These are phyloP conservation scores for Arion vulgaris DNA, from an alignment of 1,140 invertebrate species.

Conservation along the genomic window DNA sequence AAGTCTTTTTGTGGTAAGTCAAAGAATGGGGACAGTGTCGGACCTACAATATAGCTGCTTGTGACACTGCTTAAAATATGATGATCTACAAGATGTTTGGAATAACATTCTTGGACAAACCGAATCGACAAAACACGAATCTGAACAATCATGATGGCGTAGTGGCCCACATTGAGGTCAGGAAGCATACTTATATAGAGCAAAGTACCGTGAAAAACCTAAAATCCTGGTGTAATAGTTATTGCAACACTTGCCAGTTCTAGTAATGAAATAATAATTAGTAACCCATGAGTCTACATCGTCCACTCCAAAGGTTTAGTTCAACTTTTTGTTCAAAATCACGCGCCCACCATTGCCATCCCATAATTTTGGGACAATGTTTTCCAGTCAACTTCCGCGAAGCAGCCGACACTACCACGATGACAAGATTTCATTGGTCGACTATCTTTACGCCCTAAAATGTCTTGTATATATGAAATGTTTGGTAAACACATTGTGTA, in stretches of 20 bases:
- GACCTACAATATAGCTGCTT: not conserved
- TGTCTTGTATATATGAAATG: too few relatives aligned
- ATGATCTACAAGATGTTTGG: not conserved
- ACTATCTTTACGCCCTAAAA: too few relatives aligned
- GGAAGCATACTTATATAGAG: not conserved
- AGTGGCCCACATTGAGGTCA: conserved; percentile 39
- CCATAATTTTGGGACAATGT: conserved; percentile 71
- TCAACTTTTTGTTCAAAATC: conserved; percentile 79
- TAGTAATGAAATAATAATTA: conserved; percentile 8
- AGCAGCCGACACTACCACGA: not conserved
- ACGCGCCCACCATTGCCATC: conserved; percentile 81
- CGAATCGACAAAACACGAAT: not conserved
- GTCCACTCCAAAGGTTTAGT: conserved; percentile 26
- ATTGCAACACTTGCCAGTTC: not conserved
- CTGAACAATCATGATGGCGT: conserved; percentile 28
- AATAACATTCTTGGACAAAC: not conserved
- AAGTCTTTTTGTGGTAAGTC: too few relatives aligned
- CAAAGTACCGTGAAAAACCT: not conserved
- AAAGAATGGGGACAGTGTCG: not conserved
- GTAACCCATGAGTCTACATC: not conserved
- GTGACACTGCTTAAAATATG: not conserved
- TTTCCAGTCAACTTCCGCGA: conserved; percentile 33
- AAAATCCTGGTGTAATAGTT: not conserved
- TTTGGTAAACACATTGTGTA: too few relatives aligned
- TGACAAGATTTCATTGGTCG: not conserved